These are phyloP conservation scores for Chouioia cunea DNA, from an alignment of 2,888 invertebrate genomes.

Conservation along the genomic window DNA sequence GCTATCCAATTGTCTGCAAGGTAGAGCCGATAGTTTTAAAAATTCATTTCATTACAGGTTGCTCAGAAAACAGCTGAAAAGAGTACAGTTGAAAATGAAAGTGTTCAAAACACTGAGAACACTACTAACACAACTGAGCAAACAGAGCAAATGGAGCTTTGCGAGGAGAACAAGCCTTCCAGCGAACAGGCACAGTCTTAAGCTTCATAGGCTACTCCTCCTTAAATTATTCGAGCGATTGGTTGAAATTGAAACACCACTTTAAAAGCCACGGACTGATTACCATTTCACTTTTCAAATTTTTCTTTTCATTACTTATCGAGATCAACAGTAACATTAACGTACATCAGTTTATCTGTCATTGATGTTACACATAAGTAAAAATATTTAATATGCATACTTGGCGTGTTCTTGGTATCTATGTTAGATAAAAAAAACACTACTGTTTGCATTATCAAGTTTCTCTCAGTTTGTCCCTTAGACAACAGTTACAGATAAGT, in stretches of 20 bases:
- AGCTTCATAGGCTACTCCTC: constrained; percentile 65
- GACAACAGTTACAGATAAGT: constrained; percentile 13
- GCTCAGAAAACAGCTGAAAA: constrained; percentile 64
- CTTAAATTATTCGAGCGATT: constrained; percentile 50
- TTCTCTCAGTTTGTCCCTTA: constrained; percentile 20
- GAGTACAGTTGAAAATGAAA: constrained; percentile 60
- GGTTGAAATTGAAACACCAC: constrained; percentile 38
- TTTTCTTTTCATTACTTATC: constrained; percentile 36
- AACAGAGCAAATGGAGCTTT: constrained; percentile 64
- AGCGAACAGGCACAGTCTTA: constrained; percentile 68
- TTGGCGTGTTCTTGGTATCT: constrained; percentile 30
- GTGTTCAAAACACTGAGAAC: constrained; percentile 67
- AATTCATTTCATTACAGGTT: constrained; percentile 67
- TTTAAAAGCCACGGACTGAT: constrained; percentile 39
- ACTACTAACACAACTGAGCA: constrained; percentile 56
- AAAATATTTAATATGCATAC: constrained; percentile 27
- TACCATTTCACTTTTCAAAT: constrained; percentile 32
- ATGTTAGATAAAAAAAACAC: constrained; percentile 34
- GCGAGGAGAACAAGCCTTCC: constrained; percentile 66
- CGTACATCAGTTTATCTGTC: constrained; percentile 15
- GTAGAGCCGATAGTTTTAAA: constrained; percentile 53
- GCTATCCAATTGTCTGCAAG: constrained; percentile 21
- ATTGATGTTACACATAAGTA: constrained; percentile 23
- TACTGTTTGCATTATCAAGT: constrained; percentile 35
- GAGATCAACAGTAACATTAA: constrained; percentile 28